Conservation (phyloP, 2,797 vertebrate genomes). For the Tenualosa ilisha region DNA sequence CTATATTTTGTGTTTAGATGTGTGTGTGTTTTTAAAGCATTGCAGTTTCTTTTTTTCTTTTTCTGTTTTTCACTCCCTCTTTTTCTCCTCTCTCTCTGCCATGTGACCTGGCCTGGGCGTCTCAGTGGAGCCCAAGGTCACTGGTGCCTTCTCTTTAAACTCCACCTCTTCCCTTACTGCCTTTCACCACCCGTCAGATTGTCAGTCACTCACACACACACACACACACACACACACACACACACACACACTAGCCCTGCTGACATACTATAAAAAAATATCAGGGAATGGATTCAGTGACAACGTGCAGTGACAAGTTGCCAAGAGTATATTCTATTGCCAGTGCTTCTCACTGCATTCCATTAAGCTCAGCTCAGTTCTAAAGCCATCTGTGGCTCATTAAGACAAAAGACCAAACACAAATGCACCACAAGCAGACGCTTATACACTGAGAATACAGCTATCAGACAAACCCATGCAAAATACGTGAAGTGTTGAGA, state of each 20-base stretch:
- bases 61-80: background rate
- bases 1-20: background rate
- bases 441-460: background rate
- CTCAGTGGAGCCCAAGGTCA: slow-evolving; percentile 71
- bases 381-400: background rate
- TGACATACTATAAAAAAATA: background rate
- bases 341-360: background rate
- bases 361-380: background rate
- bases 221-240: background rate
- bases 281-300: background rate
- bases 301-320: background rate
- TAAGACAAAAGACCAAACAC: background rate
- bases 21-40: background rate
- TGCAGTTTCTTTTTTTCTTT: slow-evolving; percentile 39
- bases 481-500: background rate
- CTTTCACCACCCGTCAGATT: background rate
- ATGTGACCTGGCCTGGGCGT: slow-evolving; percentile 60
- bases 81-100: slow-evolving; percentile 9
- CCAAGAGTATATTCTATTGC: background rate
- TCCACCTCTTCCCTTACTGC: slow-evolving; percentile 3
- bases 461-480: background rate
- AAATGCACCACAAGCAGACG: background rate
- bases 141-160: slow-evolving; percentile 74
- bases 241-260: background rate
- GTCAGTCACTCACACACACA: slow-evolving; percentile 47